Conservation (phyloP, 92 coral and sea anemone species). For the Blastomussa wellsi region DNA sequence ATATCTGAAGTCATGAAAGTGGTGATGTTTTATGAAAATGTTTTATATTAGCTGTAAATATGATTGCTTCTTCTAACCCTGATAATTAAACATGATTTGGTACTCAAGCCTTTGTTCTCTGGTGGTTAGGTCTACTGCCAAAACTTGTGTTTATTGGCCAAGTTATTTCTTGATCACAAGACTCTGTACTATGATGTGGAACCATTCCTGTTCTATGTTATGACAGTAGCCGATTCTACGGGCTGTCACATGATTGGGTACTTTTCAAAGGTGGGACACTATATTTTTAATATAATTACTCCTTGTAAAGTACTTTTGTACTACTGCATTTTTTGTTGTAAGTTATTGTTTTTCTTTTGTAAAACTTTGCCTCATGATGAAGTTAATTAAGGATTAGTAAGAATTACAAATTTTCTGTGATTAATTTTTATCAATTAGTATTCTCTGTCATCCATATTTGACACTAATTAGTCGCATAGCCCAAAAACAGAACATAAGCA, state of each 20-base stretch:
- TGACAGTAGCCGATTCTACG: constrained; percentile 90
- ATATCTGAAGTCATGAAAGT: background rate
- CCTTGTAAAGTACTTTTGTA: background rate
- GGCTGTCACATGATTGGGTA: constrained; percentile 97
- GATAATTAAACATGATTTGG: background rate
- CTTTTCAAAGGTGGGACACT: constrained; percentile 83
- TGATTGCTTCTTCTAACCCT: no score
- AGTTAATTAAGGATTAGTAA: no score
- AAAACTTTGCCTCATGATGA: no score
- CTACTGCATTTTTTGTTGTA: background rate
- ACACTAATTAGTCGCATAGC: no score
- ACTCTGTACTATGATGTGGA: constrained; percentile 97
- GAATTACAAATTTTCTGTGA: no score
- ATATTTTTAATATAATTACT: no score
- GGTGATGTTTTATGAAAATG: no score
- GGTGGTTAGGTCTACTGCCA: constrained; percentile 78
- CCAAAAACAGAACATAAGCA: no score
- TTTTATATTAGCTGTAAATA: no score
- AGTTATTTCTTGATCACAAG: constrained; percentile 95
- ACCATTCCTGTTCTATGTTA: constrained; percentile 94
- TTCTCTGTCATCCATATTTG: no score
- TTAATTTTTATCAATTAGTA: no score
- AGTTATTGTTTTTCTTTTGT: background rate
- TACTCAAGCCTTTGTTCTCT: background rate
- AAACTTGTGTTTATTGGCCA: constrained; percentile 95